Percentiles rank a stretch among this genome's conserved stretches.
phyloP scores from a whole-genome alignment of 2,113 vertebrate genomes.

The Narcine bancroftii region DNA sequence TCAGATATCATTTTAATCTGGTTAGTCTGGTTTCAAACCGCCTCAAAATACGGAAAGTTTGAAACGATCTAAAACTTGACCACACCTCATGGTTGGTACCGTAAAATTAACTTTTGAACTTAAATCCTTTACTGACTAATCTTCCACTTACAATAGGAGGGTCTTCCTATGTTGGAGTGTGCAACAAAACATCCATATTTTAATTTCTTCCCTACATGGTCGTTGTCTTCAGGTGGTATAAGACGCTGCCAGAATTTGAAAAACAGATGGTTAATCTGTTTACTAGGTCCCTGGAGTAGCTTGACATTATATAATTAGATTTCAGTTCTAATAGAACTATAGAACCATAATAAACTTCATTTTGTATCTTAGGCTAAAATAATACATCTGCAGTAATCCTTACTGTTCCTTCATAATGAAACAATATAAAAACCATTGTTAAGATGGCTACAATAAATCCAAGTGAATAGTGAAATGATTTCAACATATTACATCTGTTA shows the following conservation, averaged over 20 bases:
- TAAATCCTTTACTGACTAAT: not conserved
- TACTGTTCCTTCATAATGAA: not conserved
- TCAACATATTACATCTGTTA: not conserved
- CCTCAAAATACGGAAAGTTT: not conserved
- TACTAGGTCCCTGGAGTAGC: not conserved
- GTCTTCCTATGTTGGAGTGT: not conserved
- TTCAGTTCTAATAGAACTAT: not conserved
- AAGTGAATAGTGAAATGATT: not conserved
- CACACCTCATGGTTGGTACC: not conserved
- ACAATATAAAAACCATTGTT: not conserved
- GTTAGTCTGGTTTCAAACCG: not conserved
- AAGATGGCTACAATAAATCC: not conserved
- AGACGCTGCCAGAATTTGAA: not conserved
- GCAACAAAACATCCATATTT: not conserved
- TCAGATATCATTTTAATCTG: not conserved
- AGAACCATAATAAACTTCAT: not conserved
- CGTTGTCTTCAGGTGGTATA: not conserved
- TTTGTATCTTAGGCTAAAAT: not conserved
- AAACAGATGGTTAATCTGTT: not conserved
- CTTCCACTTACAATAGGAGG: not conserved
- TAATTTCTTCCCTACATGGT: not conserved
- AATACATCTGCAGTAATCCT: not conserved
- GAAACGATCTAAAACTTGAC: not conserved
- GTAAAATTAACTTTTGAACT: not conserved
- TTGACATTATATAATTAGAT: constrained; percentile 1